These are phyloP conservation scores for Mythimna loreyi DNA, from an alignment of 2,888 invertebrate species.

Conservation along the genomic window DNA sequence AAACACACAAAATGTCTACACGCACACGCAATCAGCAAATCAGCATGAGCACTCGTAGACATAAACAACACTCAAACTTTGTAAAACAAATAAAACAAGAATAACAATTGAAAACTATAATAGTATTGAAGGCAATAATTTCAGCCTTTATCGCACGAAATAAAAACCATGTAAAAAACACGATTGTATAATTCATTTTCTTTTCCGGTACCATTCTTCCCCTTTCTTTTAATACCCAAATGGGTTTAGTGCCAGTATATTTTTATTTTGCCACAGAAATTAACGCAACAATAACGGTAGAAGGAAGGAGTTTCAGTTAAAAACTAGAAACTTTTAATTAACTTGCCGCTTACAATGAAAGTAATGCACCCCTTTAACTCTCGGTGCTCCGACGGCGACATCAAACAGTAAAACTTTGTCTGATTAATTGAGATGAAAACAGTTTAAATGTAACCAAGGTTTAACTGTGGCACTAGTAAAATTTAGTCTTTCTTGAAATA, in stretches of 20 bases:
- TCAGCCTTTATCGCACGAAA: not conserved
- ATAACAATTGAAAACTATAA: too few relatives aligned
- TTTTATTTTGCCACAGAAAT: conserved; percentile 29
- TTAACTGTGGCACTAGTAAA: not conserved
- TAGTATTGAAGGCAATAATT: not conserved
- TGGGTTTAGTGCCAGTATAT: not conserved
- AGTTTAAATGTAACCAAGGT: conserved; percentile 31
- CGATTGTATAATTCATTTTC: too few relatives aligned
- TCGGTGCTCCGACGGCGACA: conserved; percentile 8
- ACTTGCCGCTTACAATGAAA: conserved; percentile 66
- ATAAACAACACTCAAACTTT: too few relatives aligned
- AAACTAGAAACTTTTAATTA: conserved; percentile 71
- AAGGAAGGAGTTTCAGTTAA: conserved; percentile 59
- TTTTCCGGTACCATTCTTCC: too few relatives aligned
- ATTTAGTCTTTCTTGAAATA: not conserved
- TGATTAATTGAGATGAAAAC: conserved; percentile 58
- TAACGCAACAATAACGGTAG: conserved; percentile 54
- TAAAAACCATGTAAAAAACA: not conserved
- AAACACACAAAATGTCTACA: not conserved
- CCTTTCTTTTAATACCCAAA: not conserved
- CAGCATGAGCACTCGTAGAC: too few relatives aligned
- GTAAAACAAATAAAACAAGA: too few relatives aligned
- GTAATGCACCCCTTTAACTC: conserved; percentile 56
- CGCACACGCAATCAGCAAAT: too few relatives aligned
- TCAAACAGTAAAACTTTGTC: conserved; percentile 51